Percentiles rank a stretch among this genome's conserved stretches.
These are phyloP conservation scores for Tortrix viridana DNA, from an alignment of 2,888 invertebrate genomes.

Conservation along the genomic window DNA sequence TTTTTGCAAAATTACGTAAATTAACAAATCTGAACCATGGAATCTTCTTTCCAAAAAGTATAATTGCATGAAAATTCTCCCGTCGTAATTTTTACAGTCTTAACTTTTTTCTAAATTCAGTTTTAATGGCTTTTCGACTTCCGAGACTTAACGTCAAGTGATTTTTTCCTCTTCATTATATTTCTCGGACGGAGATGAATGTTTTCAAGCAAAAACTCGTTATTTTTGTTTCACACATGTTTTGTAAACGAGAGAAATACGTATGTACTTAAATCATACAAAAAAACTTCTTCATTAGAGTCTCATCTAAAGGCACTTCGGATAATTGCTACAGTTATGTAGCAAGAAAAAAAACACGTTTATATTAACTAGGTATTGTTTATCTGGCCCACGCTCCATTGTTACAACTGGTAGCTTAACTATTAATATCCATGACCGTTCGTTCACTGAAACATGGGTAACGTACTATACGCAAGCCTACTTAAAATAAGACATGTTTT, in stretches of 20 bases:
- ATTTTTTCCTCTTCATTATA: constrained; percentile 35
- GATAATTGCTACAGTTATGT: no score
- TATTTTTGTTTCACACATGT: constrained; percentile 3
- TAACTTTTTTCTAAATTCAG: constrained; percentile 18
- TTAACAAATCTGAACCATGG: no score
- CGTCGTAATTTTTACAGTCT: constrained; percentile 21
- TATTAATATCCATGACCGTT: no score
- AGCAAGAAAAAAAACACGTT: no score
- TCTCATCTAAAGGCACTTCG: no score
- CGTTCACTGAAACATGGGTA: no score
- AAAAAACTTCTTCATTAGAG: no score
- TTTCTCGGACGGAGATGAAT: constrained; percentile 20
- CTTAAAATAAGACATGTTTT: background rate
- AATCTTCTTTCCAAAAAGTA: constrained; percentile 1
- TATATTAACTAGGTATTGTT: no score
- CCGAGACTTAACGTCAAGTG: constrained; percentile 34
- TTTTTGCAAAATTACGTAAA: no score
- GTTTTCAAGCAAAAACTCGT: constrained; percentile 13
- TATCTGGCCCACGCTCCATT: no score
- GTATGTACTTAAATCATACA: no score
- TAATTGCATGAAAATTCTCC: constrained; percentile 12
- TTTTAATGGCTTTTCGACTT: constrained; percentile 35
- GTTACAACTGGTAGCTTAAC: no score
- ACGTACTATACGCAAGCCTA: background rate
- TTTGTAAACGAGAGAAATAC: constrained; percentile 1